Evolutionary conservation across 2,888 invertebrate species (phyloP), one percentile per base, ranked within the genome.

Genomic region (Amphipyra tragopoginis): DNA sequence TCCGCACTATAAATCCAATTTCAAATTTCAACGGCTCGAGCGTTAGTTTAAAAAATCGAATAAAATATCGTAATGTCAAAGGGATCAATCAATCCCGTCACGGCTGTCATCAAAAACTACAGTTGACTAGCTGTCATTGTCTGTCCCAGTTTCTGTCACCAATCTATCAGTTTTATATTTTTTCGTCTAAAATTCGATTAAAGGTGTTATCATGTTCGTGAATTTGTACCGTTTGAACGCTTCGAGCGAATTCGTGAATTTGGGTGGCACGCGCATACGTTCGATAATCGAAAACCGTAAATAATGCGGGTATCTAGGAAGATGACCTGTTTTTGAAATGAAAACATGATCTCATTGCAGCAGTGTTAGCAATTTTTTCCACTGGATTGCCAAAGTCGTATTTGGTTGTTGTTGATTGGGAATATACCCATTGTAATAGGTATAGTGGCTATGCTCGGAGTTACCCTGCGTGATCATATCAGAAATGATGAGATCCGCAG

Each of bases 161-260:
- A 57, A 62, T 77, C 77, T 72, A 73, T 78, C 76, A 80, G 79
- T 83, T 77, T 83, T 61, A 74, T 73, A 65, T 67, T 72, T 76
- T 85, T 77, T 82, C 67, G 61, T 81, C 49, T 43, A 63, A 88
- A 86, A 89, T 86, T 88, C 82, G 86, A 88, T 87, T 88, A 88
- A 82, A 86, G 82, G 83, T 79, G 83, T 80, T 81, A 82, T 72
- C 80, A 83, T 56, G 53, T 84, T 82, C 78, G 77, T 81, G 74
- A 75, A 82, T 82, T 82, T 80, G 70, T 79, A 82, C 80, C 79
- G 83, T 84, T 83, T 68, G 60, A 55, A 81, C 85, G 64, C 79
- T 69, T 71, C 72, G 75, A 70, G 65, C 65, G 69, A 83, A 83
- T 82, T 86, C 78, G 81, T 82, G 79, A 77, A 73, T 83, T 54